Conservation (phyloP, 2,888 invertebrate genomes). For the Campoplex nolae region DNA sequence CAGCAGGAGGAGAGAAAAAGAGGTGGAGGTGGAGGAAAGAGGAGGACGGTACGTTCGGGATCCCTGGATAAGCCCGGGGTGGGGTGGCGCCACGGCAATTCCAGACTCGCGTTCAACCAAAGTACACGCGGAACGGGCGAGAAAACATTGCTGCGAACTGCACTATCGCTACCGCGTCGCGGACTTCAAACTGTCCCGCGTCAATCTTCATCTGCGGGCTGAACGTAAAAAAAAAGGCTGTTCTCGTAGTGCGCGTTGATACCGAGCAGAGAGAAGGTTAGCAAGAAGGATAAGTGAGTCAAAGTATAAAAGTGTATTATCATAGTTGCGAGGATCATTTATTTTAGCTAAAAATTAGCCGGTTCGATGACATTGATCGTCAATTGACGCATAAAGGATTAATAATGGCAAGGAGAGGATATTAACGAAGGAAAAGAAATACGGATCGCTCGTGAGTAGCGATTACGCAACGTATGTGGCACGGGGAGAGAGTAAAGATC, state of each 20-base stretch:
- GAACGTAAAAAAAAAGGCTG: background rate
- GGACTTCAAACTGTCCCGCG: constrained; percentile 36
- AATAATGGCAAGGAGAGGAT: background rate
- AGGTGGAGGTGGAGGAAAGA: constrained; percentile 71
- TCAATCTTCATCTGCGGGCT: background rate
- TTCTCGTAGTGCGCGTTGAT: background rate
- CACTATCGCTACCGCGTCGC: constrained; percentile 56
- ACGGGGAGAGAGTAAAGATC: background rate
- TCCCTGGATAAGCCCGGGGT: constrained; percentile 71
- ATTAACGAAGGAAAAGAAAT: background rate
- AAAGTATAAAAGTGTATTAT: background rate
- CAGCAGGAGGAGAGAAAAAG: constrained; percentile 68
- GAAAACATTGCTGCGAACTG: constrained; percentile 63
- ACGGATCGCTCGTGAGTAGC: background rate
- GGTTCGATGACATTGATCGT: background rate
- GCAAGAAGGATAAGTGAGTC: background rate
- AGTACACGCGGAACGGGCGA: constrained; percentile 79
- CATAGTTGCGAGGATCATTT: background rate
- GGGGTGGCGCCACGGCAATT: constrained; percentile 84
- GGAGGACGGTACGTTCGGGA: constrained; percentile 71
- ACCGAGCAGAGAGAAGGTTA: background rate
- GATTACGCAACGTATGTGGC: background rate
- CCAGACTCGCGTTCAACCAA: constrained; percentile 83
- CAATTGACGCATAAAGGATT: background rate
- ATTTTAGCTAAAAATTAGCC: background rate